Base-by-base conservation (phyloP, 2,113 vertebrate species). In the Plecotus auritus region DNA sequence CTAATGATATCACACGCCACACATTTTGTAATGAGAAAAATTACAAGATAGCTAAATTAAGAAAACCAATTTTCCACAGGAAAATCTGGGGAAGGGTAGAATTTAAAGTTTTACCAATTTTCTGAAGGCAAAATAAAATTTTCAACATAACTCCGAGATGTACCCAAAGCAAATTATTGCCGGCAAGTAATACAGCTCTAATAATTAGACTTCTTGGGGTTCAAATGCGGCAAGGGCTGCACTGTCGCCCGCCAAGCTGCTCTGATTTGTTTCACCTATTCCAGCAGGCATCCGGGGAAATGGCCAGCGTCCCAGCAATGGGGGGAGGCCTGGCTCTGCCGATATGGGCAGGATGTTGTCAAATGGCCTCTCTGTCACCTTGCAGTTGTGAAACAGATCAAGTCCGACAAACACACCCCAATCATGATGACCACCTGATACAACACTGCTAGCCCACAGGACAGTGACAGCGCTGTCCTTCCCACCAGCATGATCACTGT, bases 1-100 rank as follows among this genome's bases (percentile, higher is more conserved):
- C 45, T 88, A 96, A 97, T 95, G 96, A 56, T 96, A 94, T 96
- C 93, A 94, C 93, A 93, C 47, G 84, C 81, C 93, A 97, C 93
- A 92, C 90, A 84, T 94, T 88, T 97, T 97, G 97, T 93, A 97
- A 97, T 96, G 93, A 97, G 95, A 96, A 83, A 97, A 97, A 95
- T 97, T 96, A 90, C 28, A 96, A 92, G 95, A 96, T 56, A 86
- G 91, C 90, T 76, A 97, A 97, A 96, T 97, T 95, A 96, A 95
- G 95, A 97, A 93, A 94, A 92, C 66, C 49, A 67, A 28, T 85
- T 94, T 90, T 92, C 90, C 92, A 49, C 30, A 87, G 70, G 96
- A 83, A 97, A 96, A 91, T 93, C 69, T 80, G 47, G 47, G 37
- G 47, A 30, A 1, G 2, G 17, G 73, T 17, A 12, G 2, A 76